Evolutionary conservation across 2,797 vertebrate species (phyloP).

Genomic region (Macrochelys suwanniensis): DNA sequence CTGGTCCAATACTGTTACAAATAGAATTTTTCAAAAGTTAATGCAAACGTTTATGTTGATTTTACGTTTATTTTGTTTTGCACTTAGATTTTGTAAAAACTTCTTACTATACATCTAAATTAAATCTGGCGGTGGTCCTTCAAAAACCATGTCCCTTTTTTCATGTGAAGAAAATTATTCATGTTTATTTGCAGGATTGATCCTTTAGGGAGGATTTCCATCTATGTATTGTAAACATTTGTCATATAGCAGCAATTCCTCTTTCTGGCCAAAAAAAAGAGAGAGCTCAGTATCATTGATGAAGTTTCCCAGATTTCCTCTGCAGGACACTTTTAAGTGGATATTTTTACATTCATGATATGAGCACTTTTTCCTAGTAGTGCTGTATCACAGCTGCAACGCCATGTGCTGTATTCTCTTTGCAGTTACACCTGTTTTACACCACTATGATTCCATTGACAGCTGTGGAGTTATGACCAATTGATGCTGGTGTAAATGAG

Average conservation of each 20-base stretch:
- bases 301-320: constrained; percentile 34
- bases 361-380: background rate
- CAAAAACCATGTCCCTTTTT: background rate
- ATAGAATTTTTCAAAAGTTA: background rate
- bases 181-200: background rate
- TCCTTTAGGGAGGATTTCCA: background rate
- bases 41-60: background rate
- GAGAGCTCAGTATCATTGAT: background rate
- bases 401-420: background rate
- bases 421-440: background rate
- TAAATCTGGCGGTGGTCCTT: background rate
- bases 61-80: background rate
- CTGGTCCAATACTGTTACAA: background rate
- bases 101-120: background rate
- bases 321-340: constrained; percentile 6
- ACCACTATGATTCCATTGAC: background rate
- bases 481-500: background rate
- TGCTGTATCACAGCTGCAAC: background rate
- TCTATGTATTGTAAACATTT: background rate
- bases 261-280: background rate
- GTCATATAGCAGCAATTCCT: background rate
- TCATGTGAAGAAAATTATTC: background rate
- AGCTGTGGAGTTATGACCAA: background rate
- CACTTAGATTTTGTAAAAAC: constrained; percentile 8
- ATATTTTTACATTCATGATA: background rate